Conservation (phyloP, 1,140 invertebrate species). For the Coptotermes formosanus region DNA sequence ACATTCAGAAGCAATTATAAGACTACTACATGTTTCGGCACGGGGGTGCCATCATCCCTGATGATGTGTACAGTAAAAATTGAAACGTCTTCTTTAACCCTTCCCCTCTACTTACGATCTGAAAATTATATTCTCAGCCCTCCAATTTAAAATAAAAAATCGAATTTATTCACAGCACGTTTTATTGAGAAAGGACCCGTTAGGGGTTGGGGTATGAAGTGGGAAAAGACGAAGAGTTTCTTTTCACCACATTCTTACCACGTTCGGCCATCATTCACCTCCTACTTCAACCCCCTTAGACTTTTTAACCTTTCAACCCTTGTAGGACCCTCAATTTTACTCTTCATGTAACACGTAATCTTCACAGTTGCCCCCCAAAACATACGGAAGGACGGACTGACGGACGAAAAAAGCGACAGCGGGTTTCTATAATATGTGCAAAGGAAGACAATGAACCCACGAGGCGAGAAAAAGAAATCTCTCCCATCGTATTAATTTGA, state of each 20-base stretch:
- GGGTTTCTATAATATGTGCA: constrained; percentile 6
- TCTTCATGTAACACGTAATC: constrained; percentile 3
- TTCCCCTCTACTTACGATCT: neutral
- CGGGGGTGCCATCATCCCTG: too few species aligned
- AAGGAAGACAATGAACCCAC: neutral
- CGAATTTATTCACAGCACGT: constrained; percentile 25
- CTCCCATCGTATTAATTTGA: neutral
- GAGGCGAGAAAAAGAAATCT: neutral
- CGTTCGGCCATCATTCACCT: constrained; percentile 23
- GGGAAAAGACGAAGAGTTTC: neutral
- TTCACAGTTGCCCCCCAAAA: neutral
- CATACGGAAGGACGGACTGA: neutral
- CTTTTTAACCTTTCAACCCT: constrained; percentile 19
- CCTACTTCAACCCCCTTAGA: constrained; percentile 10
- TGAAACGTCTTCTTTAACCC: neutral
- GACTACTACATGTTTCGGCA: too few species aligned
- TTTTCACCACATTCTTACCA: constrained; percentile 26
- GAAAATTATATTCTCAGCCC: constrained; percentile 1
- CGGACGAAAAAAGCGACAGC: neutral
- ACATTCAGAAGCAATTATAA: too few species aligned
- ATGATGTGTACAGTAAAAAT: too few species aligned
- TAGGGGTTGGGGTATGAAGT: neutral
- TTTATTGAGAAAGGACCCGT: constrained; percentile 5
- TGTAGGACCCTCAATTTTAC: constrained; percentile 12
- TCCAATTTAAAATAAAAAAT: constrained; percentile 25